A percentile compares a stretch with the other conserved stretches of the same genome.
Conservation (phyloP, 2,113 vertebrate genomes). For the Scomber colias region DNA sequence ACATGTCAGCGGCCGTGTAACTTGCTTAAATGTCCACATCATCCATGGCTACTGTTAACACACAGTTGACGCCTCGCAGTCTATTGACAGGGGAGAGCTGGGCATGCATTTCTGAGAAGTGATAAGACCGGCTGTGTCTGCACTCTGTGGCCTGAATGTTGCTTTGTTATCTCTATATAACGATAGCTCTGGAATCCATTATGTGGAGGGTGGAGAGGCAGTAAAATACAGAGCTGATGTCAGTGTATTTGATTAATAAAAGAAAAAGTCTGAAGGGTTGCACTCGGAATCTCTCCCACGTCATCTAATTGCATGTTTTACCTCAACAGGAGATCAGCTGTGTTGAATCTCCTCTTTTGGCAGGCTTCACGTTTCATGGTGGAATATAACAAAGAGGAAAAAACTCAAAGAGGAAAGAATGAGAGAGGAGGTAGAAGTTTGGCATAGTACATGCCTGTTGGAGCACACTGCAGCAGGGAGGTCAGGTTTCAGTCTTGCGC, state of each 20-base stretch:
- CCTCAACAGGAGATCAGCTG: neutral
- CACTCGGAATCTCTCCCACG: neutral
- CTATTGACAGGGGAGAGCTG: constrained; percentile 26
- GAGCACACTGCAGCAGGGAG: constrained; percentile 34
- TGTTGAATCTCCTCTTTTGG: constrained; percentile 10
- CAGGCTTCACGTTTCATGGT: constrained; percentile 19
- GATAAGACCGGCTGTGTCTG: constrained; percentile 66
- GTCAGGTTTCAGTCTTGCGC: constrained; percentile 56
- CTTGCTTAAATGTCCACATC: constrained; percentile 35
- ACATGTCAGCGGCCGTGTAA: constrained; percentile 28
- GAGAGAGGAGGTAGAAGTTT: constrained; percentile 19
- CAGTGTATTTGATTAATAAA: neutral
- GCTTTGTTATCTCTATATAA: constrained; percentile 59
- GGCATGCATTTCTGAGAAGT: constrained; percentile 43
- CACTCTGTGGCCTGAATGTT: constrained; percentile 47
- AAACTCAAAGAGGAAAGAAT: constrained; percentile 20
- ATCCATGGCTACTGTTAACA: constrained; percentile 42
- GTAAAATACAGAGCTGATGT: neutral
- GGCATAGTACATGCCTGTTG: constrained; percentile 42
- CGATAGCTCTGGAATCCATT: constrained; percentile 67
- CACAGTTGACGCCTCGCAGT: constrained; percentile 51
- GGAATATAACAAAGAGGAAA: constrained; percentile 14
- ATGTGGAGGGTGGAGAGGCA: constrained; percentile 16
- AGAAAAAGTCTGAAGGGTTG: neutral
- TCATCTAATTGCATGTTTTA: neutral